Conservation (phyloP, 2,113 vertebrate genomes). For the Ctenomys sociabilis region DNA sequence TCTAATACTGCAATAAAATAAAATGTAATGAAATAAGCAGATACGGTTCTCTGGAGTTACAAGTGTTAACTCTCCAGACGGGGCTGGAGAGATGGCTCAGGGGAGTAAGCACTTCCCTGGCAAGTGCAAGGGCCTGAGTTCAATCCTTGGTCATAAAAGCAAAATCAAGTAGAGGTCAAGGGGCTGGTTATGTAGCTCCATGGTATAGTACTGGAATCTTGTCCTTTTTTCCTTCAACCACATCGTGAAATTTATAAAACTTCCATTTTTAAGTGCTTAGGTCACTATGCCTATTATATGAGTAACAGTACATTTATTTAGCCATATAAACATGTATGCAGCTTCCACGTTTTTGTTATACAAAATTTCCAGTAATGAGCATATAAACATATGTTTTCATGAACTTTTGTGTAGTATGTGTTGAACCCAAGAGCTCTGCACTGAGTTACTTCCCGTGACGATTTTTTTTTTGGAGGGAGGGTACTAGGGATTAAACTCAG, state of each 20-base stretch:
- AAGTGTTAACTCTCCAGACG: too few relatives aligned
- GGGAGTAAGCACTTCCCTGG: too few relatives aligned
- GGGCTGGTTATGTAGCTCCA: background rate
- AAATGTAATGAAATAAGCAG: background rate
- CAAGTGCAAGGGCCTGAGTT: too few relatives aligned
- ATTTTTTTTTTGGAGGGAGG: background rate
- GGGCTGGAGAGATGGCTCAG: too few relatives aligned
- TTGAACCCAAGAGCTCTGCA: background rate
- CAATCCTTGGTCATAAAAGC: too few relatives aligned
- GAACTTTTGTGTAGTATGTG: background rate
- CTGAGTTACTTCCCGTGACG: background rate
- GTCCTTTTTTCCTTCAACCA: background rate
- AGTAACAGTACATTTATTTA: background rate
- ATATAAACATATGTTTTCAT: background rate
- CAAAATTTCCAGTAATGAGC: background rate
- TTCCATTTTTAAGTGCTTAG: background rate
- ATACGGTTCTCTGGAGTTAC: background rate
- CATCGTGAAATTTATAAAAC: background rate
- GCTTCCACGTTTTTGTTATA: slow-evolving; percentile 7
- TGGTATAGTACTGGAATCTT: background rate
- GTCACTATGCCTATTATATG: background rate
- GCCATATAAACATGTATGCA: background rate
- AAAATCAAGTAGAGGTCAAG: slow-evolving; percentile 50
- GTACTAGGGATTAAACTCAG: too few relatives aligned
- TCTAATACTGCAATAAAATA: background rate